Conservation (phyloP, 2,113 vertebrate species). For the Gadus macrocephalus region DNA sequence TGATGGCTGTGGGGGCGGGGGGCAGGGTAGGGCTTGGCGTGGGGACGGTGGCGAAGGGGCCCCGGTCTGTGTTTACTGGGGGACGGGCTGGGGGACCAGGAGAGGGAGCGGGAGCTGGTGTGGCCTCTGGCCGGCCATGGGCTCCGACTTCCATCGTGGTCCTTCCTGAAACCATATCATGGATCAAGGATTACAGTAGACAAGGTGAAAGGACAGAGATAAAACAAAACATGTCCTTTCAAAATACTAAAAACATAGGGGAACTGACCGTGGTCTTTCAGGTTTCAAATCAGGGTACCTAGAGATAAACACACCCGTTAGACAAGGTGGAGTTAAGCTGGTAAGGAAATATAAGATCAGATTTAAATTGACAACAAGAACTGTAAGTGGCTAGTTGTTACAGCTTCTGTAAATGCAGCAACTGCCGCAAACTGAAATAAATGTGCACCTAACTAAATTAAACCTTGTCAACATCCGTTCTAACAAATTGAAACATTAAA, state of each 20-base stretch:
- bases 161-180: neutral
- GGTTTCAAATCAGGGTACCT: constrained; percentile 85
- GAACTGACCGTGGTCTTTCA: constrained; percentile 52
- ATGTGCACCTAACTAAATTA: too few relatives aligned
- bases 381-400: neutral
- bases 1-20: constrained; percentile 24
- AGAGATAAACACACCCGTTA: constrained; percentile 17
- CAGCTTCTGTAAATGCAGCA: too few relatives aligned
- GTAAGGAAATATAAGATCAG: neutral
- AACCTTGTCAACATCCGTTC: too few relatives aligned
- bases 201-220: neutral
- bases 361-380: neutral
- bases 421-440: too few relatives aligned
- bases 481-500: too few relatives aligned
- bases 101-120: constrained; percentile 53
- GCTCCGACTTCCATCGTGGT: constrained; percentile 31
- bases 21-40: constrained; percentile 38
- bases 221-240: too few relatives aligned
- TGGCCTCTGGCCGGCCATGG: constrained; percentile 33
- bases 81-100: constrained; percentile 56
- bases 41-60: constrained; percentile 41
- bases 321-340: neutral
- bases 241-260: neutral
- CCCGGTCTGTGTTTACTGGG: constrained; percentile 15
- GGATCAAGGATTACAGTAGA: neutral